phyloP scores from a whole-genome alignment of 1,140 invertebrate species.

The Papilio machaon region DNA sequence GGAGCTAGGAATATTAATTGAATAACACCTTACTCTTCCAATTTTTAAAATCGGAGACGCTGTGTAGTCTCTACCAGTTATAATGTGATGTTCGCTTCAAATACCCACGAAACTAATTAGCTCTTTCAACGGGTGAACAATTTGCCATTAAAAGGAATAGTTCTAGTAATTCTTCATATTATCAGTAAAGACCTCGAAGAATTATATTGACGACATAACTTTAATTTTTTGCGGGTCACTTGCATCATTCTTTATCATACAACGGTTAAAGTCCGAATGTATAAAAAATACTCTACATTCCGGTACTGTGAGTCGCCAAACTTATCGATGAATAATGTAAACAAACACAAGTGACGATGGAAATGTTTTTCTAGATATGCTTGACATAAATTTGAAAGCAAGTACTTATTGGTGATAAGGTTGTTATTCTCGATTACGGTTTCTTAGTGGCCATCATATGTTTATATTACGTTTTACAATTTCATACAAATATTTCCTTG shows the following conservation, averaged over 20 bases:
- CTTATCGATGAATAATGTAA: constrained; percentile 10
- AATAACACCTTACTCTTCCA: too few species aligned
- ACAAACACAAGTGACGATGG: constrained; percentile 8
- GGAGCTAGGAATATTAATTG: too few species aligned
- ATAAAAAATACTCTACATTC: constrained; percentile 14
- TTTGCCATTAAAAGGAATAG: too few species aligned
- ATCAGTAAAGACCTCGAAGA: not conserved
- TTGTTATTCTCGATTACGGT: constrained; percentile 14
- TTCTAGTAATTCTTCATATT: too few species aligned
- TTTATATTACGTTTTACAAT: constrained; percentile 7
- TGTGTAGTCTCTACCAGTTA: too few species aligned
- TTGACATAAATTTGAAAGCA: constrained; percentile 18
- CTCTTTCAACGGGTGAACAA: too few species aligned
- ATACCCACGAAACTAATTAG: too few species aligned
- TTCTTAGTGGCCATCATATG: constrained; percentile 3
- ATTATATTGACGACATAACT: not conserved
- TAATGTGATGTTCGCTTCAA: too few species aligned
- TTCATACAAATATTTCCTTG: not conserved
- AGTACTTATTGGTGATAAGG: not conserved
- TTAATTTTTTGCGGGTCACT: not conserved
- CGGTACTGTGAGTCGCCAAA: constrained; percentile 8
- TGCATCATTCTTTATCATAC: constrained; percentile 7
- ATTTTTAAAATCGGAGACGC: too few species aligned
- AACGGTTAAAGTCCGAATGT: not conserved
- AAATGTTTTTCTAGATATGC: constrained; percentile 22